These are phyloP conservation scores for Clupea harengus DNA, from an alignment of 2,113 vertebrate species.

Conservation along the genomic window DNA sequence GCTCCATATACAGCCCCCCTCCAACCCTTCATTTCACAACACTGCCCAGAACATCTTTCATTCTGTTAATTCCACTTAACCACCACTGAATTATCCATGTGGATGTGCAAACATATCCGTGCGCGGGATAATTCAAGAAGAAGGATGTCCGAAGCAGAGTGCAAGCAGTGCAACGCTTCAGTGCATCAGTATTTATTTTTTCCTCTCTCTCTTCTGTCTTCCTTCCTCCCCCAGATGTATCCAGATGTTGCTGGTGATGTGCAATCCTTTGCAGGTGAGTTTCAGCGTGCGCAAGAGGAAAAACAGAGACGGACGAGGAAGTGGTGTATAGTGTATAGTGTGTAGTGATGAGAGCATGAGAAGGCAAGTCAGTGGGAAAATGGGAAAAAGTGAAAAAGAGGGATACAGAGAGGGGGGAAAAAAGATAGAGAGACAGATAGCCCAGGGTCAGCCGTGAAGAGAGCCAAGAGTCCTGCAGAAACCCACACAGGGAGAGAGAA, in stretches of 20 bases:
- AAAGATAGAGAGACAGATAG: neutral
- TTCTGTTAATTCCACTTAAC: neutral
- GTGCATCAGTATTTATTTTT: neutral
- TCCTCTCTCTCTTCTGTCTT: neutral
- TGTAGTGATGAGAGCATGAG: neutral
- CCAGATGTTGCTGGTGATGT: conserved; percentile 81
- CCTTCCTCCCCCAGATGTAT: conserved; percentile 63
- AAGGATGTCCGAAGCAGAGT: neutral
- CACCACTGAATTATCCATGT: neutral
- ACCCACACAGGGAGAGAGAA: conserved; percentile 4
- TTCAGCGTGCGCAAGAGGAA: conserved; percentile 32
- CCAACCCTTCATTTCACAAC: neutral
- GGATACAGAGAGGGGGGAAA: neutral
- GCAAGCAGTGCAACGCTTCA: neutral
- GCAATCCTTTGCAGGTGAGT: conserved; percentile 77
- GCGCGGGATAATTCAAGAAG: neutral
- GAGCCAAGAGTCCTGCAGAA: neutral
- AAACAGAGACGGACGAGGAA: neutral
- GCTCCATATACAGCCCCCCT: neutral
- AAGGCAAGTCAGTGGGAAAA: neutral
- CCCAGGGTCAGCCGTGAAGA: neutral
- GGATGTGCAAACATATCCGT: neutral
- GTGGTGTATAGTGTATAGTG: neutral
- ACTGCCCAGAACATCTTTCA: neutral
- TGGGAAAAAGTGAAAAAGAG: neutral